phyloP scores from a whole-genome alignment of 2,888 invertebrate species.

The Drosophila hamatofila region DNA sequence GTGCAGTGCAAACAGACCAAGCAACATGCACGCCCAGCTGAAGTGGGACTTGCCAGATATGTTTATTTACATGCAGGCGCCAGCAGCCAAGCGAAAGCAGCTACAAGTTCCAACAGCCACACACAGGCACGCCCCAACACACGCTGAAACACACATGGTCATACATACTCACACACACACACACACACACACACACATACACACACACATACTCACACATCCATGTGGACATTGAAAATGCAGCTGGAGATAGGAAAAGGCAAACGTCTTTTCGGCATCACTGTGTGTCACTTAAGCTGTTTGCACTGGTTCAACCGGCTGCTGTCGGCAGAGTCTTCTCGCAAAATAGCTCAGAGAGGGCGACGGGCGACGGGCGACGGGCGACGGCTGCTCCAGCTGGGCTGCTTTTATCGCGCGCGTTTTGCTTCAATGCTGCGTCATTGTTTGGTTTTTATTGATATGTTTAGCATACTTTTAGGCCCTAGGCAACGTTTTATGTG shows the following conservation, averaged over 20 bases:
- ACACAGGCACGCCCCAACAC: neutral
- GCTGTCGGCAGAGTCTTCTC: neutral
- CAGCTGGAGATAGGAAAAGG: slow-evolving; percentile 5
- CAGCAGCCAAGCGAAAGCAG: slow-evolving; percentile 17
- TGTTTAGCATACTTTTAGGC: slow-evolving; percentile 59
- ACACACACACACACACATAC: slow-evolving; percentile 2
- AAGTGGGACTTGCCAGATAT: slow-evolving; percentile 21
- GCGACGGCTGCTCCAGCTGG: slow-evolving; percentile 2
- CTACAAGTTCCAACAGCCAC: slow-evolving; percentile 2
- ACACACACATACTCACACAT: neutral
- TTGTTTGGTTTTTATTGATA: slow-evolving; percentile 62
- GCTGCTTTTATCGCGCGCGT: slow-evolving; percentile 19
- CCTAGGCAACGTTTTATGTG: slow-evolving; percentile 38
- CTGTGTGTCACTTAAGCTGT: slow-evolving; percentile 48
- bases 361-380: too few relatives aligned
- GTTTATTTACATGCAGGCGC: slow-evolving; percentile 53
- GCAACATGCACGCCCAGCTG: slow-evolving; percentile 9
- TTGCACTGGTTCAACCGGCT: slow-evolving; percentile 16
- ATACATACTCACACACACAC: neutral
- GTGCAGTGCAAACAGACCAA: neutral
- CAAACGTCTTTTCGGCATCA: slow-evolving; percentile 14
- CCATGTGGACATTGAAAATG: slow-evolving; percentile 8
- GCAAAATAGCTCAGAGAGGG: too few relatives aligned
- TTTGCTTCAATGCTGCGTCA: slow-evolving; percentile 24
- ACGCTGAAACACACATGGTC: neutral